A percentile compares a stretch with the other conserved stretches of the same genome.
Conservation (phyloP, 2,888 invertebrate genomes). For the Sarcophaga rosellei region DNA sequence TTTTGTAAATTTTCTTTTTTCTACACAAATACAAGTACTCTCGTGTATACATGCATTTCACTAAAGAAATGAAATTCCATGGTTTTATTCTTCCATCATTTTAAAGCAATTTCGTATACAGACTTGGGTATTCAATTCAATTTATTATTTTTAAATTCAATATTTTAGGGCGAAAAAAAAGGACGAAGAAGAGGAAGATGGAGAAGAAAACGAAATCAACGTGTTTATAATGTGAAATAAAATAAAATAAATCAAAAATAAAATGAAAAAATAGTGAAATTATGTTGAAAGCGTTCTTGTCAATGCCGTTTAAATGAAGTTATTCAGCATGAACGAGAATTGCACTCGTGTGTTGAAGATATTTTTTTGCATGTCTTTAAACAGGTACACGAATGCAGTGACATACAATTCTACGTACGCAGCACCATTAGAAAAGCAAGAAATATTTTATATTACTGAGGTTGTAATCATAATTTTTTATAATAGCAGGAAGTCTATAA, state of each 20-base stretch:
- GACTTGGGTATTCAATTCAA: slow-evolving; percentile 58
- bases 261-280: slow-evolving; percentile 32
- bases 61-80: not conserved
- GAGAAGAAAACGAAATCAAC: not conserved
- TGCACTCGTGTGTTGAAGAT: slow-evolving; percentile 16
- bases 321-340: slow-evolving; percentile 41
- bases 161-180: slow-evolving; percentile 45
- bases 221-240: slow-evolving; percentile 16
- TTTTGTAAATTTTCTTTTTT: slow-evolving; percentile 10
- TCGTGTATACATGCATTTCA: not conserved
- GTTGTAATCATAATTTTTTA: too few relatives aligned
- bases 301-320: slow-evolving; percentile 49
- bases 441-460: too few relatives aligned
- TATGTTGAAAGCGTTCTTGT: slow-evolving; percentile 28
- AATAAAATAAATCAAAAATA: not conserved
- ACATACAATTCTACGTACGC: too few relatives aligned
- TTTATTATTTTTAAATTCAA: slow-evolving; percentile 63
- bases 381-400: not conserved
- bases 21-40: not conserved
- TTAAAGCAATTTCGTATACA: slow-evolving; percentile 26
- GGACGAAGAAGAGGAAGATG: not conserved
- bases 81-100: slow-evolving; percentile 30
- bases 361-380: not conserved
- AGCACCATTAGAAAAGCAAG: too few relatives aligned
- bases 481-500: too few relatives aligned